Percentiles rank a stretch among this genome's conserved stretches.
Conservation (phyloP, 2,113 vertebrate genomes). For the Colossoma macropomum region DNA sequence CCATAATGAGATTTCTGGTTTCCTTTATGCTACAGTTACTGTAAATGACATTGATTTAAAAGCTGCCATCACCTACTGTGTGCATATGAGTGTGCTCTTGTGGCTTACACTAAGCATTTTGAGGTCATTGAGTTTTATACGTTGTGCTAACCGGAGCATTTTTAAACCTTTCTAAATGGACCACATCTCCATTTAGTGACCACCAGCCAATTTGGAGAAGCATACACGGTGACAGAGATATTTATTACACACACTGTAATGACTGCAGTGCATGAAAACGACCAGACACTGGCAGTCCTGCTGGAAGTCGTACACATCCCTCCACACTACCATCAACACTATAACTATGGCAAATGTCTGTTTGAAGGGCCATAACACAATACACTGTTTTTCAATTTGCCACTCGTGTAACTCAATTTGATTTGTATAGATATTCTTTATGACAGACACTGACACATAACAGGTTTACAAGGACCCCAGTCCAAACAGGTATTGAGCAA, state of each 20-base stretch:
- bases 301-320: background rate
- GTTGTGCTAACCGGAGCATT: slow-evolving; percentile 26
- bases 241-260: slow-evolving; percentile 22
- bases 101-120: slow-evolving; percentile 19
- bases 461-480: background rate
- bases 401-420: background rate
- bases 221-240: slow-evolving; percentile 12
- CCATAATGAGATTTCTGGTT: slow-evolving; percentile 38
- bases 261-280: background rate
- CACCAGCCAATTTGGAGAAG: slow-evolving; percentile 47
- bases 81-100: slow-evolving; percentile 35
- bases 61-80: slow-evolving; percentile 22
- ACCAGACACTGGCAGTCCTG: background rate
- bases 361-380: too few relatives aligned
- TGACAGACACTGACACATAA: background rate
- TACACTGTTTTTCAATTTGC: too few relatives aligned
- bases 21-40: slow-evolving; percentile 48
- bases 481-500: background rate
- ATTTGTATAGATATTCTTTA: background rate
- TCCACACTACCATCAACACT: background rate
- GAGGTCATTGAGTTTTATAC: slow-evolving; percentile 47
- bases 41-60: slow-evolving; percentile 49
- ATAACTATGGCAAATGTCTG: too few relatives aligned
- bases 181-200: slow-evolving; percentile 50
- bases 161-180: slow-evolving; percentile 34